These are phyloP conservation scores for Ellobium chinense DNA, from an alignment of 2,888 invertebrate genomes.

Conservation along the genomic window DNA sequence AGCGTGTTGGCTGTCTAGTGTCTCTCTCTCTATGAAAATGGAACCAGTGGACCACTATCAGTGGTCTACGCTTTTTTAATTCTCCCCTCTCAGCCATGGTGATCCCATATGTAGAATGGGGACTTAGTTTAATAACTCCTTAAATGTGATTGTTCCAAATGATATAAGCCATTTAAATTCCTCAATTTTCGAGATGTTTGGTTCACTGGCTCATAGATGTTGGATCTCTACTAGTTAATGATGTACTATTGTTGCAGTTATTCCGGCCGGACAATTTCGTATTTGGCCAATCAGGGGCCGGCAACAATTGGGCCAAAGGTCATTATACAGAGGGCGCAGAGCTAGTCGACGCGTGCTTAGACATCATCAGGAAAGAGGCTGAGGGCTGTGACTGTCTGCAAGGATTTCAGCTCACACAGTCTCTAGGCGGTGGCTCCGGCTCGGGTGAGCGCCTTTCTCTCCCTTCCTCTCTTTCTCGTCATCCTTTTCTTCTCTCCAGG, in stretches of 20 bases:
- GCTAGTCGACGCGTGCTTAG: slow-evolving; percentile 82
- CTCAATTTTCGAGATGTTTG: background rate
- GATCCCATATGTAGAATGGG: no score
- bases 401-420: slow-evolving; percentile 82
- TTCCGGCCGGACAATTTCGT: slow-evolving; percentile 52
- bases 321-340: slow-evolving; percentile 53
- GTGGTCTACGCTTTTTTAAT: no score
- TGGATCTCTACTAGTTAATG: background rate
- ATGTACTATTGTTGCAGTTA: slow-evolving; percentile 17
- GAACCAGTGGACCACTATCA: no score
- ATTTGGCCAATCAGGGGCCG: slow-evolving; percentile 45
- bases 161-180: no score
- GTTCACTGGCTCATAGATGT: background rate
- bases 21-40: no score
- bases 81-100: no score
- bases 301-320: slow-evolving; percentile 48
- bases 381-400: slow-evolving; percentile 92
- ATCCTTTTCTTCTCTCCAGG: no score
- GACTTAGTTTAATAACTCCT: no score
- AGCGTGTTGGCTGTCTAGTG: no score
- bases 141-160: no score
- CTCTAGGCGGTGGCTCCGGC: slow-evolving; percentile 92
- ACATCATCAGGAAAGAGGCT: slow-evolving; percentile 87
- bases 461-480: background rate
- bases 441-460: slow-evolving; percentile 86